A percentile compares a stretch with the other conserved stretches of the same genome.
These are phyloP conservation scores for Phortica magna DNA, from an alignment of 2,888 invertebrate genomes.

Conservation along the genomic window DNA sequence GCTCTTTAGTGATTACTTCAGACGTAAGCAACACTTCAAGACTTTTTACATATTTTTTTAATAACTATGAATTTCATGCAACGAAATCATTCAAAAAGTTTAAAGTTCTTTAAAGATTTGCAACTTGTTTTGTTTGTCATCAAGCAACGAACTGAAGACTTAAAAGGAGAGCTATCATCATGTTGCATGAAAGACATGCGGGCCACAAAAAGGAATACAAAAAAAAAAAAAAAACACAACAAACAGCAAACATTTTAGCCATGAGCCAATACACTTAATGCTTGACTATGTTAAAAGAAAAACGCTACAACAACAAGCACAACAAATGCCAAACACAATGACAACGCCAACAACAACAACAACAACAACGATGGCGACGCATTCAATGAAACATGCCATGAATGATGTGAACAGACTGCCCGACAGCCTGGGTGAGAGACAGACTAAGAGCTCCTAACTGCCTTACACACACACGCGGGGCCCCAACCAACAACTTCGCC, in stretches of 20 bases:
- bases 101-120: too few relatives aligned
- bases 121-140: too few relatives aligned
- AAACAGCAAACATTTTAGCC: slow-evolving; percentile 1
- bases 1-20: too few relatives aligned
- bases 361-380: slow-evolving; percentile 18
- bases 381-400: slow-evolving; percentile 19
- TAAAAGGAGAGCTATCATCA: too few relatives aligned
- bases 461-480: neutral
- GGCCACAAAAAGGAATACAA: neutral
- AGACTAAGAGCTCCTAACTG: neutral
- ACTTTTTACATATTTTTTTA: too few relatives aligned
- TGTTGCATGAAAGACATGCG: neutral
- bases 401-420: neutral
- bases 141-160: too few relatives aligned
- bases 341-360: slow-evolving; percentile 15
- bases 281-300: neutral
- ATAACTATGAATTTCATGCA: slow-evolving; percentile 34
- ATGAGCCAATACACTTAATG: slow-evolving; percentile 13
- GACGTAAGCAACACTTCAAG: too few relatives aligned
- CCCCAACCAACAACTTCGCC: neutral
- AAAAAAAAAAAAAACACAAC: neutral
- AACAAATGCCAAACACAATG: neutral
- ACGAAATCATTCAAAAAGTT: slow-evolving; percentile 28
- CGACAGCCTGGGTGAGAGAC: neutral
- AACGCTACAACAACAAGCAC: neutral